Percentiles rank a stretch among this genome's conserved stretches.
Evolutionary conservation across 2,888 invertebrate species (phyloP).

Genomic region (Mythimna impura): DNA sequence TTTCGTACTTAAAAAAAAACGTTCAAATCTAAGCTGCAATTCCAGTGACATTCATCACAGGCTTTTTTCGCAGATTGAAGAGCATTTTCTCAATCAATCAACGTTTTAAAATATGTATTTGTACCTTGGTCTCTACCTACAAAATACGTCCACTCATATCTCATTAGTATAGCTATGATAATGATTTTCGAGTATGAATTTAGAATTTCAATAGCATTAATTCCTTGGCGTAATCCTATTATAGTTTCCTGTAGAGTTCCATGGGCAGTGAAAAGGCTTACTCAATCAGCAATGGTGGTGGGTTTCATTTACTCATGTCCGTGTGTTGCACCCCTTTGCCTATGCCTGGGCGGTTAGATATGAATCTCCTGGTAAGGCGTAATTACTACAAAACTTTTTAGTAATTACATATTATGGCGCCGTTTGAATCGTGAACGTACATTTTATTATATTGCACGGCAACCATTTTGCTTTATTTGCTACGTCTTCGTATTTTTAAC

Average conservation of each 20-base stretch:
- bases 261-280: constrained; percentile 5
- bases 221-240: constrained; percentile 1
- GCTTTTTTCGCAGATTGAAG: neutral
- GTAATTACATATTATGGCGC: neutral
- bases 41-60: too few relatives aligned
- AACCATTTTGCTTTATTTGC: neutral
- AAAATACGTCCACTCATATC: neutral
- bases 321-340: neutral
- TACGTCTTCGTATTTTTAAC: neutral
- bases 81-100: neutral
- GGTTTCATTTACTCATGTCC: neutral
- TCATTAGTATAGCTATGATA: too few relatives aligned
- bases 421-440: neutral
- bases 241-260: neutral
- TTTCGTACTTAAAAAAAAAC: neutral
- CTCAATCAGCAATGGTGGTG: neutral
- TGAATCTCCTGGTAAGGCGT: neutral
- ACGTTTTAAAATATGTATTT: neutral
- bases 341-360: neutral
- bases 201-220: neutral
- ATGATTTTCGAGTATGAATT: neutral
- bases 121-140: neutral
- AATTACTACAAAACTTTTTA: neutral
- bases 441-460: neutral
- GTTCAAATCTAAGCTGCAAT: neutral